Percentiles rank a stretch among this genome's conserved stretches.
phyloP scores from a whole-genome alignment of 2,113 vertebrate species.

The Lagenorhynchus albirostris region DNA sequence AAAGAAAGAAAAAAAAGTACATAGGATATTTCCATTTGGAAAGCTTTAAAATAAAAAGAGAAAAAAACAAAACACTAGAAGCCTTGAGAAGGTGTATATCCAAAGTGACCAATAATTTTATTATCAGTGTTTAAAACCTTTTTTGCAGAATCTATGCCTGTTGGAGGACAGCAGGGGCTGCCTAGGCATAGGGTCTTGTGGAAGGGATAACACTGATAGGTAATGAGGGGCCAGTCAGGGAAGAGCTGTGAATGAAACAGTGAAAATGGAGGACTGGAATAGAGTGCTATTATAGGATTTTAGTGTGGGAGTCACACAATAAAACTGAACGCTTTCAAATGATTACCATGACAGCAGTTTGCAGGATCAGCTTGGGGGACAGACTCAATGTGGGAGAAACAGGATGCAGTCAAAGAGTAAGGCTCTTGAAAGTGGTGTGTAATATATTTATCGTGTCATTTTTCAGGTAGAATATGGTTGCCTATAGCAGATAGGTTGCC shows the following conservation, averaged over 20 bases:
- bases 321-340: constrained; percentile 10
- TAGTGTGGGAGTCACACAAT: neutral
- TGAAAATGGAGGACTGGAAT: neutral
- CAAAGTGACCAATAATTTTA: neutral
- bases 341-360: constrained; percentile 31
- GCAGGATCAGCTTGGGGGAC: neutral
- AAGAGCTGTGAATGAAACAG: neutral
- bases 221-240: neutral
- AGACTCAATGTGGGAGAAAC: neutral
- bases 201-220: neutral
- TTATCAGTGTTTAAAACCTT: neutral
- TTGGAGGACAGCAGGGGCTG: neutral
- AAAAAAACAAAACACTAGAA: neutral
- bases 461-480: neutral
- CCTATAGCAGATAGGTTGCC: neutral
- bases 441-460: neutral
- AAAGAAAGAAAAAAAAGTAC: neutral
- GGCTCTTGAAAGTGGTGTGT: neutral
- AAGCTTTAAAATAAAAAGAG: neutral
- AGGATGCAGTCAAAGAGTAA: neutral
- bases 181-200: neutral
- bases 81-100: neutral
- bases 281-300: constrained; percentile 23
- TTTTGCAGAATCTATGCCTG: neutral
- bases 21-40: neutral